Evolutionary conservation across 2,797 vertebrate species (phyloP).

Genomic region (Galago senegalensis): DNA sequence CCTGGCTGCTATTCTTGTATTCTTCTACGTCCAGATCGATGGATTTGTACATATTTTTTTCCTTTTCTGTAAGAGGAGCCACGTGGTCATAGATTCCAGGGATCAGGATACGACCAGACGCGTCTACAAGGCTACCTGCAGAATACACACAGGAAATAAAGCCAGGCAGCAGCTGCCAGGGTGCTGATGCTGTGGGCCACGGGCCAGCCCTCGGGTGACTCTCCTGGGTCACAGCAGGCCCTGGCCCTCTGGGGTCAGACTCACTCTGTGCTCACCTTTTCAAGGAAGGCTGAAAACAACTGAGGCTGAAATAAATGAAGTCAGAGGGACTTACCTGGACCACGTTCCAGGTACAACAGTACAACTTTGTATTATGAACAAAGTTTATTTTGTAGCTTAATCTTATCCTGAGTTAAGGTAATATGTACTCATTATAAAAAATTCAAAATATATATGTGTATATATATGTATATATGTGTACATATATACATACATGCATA

Average conservation of each 20-base stretch:
- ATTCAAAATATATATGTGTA: neutral
- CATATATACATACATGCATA: neutral
- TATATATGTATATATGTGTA: neutral
- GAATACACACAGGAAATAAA: neutral
- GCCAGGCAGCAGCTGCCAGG: accelerated
- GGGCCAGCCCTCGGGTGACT: accelerated
- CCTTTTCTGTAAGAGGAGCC: conserved; percentile 92
- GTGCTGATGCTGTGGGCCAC: accelerated
- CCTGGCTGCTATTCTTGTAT: conserved; percentile 90
- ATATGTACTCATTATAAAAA: neutral
- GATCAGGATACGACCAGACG: conserved; percentile 93
- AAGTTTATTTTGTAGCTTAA: neutral
- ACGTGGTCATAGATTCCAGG: conserved; percentile 94
- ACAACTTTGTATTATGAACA: neutral
- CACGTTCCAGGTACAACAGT: neutral
- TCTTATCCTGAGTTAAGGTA: neutral
- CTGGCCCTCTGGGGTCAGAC: neutral
- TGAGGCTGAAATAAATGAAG: too few species aligned
- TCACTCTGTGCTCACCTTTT: accelerated
- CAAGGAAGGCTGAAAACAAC: neutral
- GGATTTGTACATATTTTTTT: conserved; percentile 91
- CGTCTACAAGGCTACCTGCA: conserved; percentile 94
- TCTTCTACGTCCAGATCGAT: conserved; percentile 93
- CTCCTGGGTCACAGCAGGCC: neutral
- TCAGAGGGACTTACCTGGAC: neutral